phyloP scores from a whole-genome alignment of 2,113 vertebrate species.

The Clarias magur region DNA sequence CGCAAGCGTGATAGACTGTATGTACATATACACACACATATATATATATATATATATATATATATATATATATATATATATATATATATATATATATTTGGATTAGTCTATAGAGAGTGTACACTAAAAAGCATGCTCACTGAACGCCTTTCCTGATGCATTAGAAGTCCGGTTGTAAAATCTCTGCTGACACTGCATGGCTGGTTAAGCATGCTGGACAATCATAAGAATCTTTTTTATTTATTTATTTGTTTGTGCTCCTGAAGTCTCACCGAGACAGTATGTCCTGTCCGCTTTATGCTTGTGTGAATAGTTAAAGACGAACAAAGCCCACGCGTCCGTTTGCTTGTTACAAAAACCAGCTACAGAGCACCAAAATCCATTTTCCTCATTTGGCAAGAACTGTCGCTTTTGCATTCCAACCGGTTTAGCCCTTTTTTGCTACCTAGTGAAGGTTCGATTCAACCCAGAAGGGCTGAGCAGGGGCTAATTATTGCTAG shows the following conservation, averaged over 20 bases:
- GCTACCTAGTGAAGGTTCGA: not conserved
- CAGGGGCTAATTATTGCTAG: constrained; percentile 29
- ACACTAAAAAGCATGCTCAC: constrained; percentile 28
- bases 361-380: not conserved
- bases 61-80: too few species aligned
- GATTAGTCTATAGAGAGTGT: constrained; percentile 12
- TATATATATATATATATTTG: too few species aligned
- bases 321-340: not conserved
- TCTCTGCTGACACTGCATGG: constrained; percentile 50
- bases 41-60: too few species aligned
- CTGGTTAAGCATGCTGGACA: constrained; percentile 27
- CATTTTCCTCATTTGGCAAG: not conserved
- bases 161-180: constrained; percentile 48
- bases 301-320: not conserved
- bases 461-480: constrained; percentile 1
- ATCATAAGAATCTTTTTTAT: constrained; percentile 25
- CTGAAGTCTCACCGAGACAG: not conserved
- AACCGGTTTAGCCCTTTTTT: constrained; percentile 27
- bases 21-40: too few species aligned
- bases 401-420: not conserved
- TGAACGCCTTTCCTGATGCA: constrained; percentile 45
- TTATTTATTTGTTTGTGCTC: not conserved
- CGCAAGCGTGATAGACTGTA: not conserved
- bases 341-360: constrained; percentile 5
- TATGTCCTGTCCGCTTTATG: not conserved